Base-by-base conservation (phyloP, 2,797 vertebrate species). In the Sebastes steindachneri region DNA sequence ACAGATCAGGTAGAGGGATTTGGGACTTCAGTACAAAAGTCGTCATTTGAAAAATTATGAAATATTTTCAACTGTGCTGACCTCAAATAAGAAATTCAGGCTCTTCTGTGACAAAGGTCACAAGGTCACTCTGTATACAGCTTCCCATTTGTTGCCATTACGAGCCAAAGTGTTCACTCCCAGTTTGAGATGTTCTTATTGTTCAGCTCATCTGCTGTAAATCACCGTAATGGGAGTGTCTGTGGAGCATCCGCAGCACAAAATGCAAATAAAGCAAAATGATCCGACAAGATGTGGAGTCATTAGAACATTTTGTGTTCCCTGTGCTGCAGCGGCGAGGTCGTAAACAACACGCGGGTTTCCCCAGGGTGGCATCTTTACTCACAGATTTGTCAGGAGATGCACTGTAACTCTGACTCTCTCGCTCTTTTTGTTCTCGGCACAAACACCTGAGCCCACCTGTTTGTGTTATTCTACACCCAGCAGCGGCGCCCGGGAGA, bases 371-470 rank as follows among this genome's bases (percentile, higher is more conserved):
- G 67, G 14, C 8, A 3, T 79, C 65, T 77, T 53, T 57, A 62
- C 71, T 70, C 4, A 9, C 51, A 73, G 9, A 73, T 80, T 85
- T 41, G 55, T 81, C 73, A 28, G 68, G 63, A 68, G 68, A 71
- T 21, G 51, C 8, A 64, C 69, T 15, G 11, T 17, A 7, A 45
- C n/a, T 67, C 41, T 45, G 48, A 78, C 29, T 41, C 45, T 54
- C 45, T 69, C 35, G 1, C 26, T 70, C 41, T 12, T 60, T 62
- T 33, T 45, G 31, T 67, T 31, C 55, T n/a, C 9, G 3, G n/a
- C 53, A 64, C 65, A 17, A 45, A 80, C 88, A 91, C 79, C 86
- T 88, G 89, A 87, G 80, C 75, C 80, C 79, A 84, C 76, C 69
- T 83, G 73, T 57, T 31, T 67, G 60, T 55, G 86, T 88, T 78